These are phyloP conservation scores for Oconnorella tubifera DNA, from an alignment of 2,888 invertebrate genomes.

Conservation along the genomic window DNA sequence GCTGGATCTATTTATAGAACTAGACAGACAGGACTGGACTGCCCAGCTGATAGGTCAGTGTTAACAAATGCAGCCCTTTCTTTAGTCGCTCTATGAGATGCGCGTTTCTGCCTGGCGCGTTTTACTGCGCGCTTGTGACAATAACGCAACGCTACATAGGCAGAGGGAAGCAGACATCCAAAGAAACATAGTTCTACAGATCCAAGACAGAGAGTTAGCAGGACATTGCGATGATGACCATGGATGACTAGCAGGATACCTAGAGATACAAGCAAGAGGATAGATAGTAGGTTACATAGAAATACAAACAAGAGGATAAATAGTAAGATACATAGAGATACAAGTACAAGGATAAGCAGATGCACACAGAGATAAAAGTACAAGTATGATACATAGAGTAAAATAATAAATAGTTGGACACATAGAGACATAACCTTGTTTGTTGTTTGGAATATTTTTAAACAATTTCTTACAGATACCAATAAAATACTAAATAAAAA, in stretches of 20 bases:
- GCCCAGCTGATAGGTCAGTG: too few species aligned
- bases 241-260: conserved; percentile 7
- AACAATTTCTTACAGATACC: too few species aligned
- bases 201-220: conserved; percentile 12
- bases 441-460: too few species aligned
- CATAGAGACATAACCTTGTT: not conserved
- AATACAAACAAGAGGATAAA: not conserved
- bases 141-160: not conserved
- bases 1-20: too few species aligned
- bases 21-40: too few species aligned
- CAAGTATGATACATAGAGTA: not conserved
- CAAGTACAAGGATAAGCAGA: too few species aligned
- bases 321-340: not conserved
- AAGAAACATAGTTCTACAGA: not conserved
- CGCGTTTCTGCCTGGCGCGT: too few species aligned
- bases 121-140: not conserved
- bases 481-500: too few species aligned
- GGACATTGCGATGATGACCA: not conserved
- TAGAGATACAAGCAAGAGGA: conserved; percentile 2
- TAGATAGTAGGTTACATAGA: too few species aligned
- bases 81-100: too few species aligned
- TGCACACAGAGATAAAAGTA: too few species aligned
- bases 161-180: not conserved
- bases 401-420: not conserved
- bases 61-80: too few species aligned